Evolutionary conservation across 2,888 invertebrate genomes (phyloP).

Genomic region (Alloplasta piceator): DNA sequence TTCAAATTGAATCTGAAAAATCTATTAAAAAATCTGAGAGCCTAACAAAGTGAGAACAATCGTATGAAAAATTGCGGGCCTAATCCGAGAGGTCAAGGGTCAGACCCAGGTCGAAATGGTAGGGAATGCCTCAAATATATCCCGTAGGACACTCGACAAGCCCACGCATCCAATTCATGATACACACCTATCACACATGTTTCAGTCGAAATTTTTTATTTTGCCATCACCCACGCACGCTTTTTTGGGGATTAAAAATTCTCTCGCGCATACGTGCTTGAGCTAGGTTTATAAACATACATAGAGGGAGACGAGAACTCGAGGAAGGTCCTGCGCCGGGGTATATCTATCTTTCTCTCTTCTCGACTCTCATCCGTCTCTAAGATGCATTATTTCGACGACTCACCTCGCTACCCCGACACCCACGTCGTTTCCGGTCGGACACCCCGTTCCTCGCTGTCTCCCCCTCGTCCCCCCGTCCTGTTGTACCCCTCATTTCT

Average conservation of each 20-base stretch:
- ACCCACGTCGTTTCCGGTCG: conserved; percentile 76
- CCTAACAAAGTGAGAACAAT: no score
- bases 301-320: not conserved
- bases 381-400: conserved; percentile 67
- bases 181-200: conserved; percentile 22
- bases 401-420: conserved; percentile 72
- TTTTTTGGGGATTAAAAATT: conserved; percentile 50
- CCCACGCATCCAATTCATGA: conserved; percentile 1
- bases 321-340: conserved; percentile 28
- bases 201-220: conserved; percentile 40
- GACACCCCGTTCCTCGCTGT: conserved; percentile 66
- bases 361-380: conserved; percentile 55
- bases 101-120: no score
- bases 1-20: no score
- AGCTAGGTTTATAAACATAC: not conserved
- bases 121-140: no score
- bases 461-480: conserved; percentile 50
- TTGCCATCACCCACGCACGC: conserved; percentile 55
- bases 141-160: not conserved
- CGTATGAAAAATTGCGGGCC: no score
- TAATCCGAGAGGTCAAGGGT: no score
- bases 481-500: conserved; percentile 39
- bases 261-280: conserved; percentile 5
- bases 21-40: no score
- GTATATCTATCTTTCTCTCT: conserved; percentile 7